Evolutionary conservation across 2,888 invertebrate species (phyloP), one percentile per base, ranked within the genome.

Genomic region (Agapetus fuscipes): DNA sequence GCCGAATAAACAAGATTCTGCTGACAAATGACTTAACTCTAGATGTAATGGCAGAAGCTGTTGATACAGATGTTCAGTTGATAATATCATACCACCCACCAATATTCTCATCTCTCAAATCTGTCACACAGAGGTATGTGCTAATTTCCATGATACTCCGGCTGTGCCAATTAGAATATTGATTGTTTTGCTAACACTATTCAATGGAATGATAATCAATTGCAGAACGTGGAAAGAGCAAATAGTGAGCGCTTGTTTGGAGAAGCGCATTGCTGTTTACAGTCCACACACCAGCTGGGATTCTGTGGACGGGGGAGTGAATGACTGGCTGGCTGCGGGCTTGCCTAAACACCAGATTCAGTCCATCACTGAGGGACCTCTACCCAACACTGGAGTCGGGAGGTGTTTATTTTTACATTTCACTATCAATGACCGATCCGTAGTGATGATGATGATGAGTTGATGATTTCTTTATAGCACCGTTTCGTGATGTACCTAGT

Each of bases 1-100:
- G 60, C 49, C 53, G 60, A 3, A 66, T 90, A 10, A 66, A 63
- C 3, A 79, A 71, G 41, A 74, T 93, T 36, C 56, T 96, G 39
- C 63, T 96, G 25, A 95, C 95, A 2, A 96, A 94, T 61, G 96
- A 96, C 60, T 66, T 96, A 25, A 95, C 94, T 0, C 85, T 89
- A 60, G 76, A 76, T 46, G 94, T 95, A 0, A 74, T 91, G 53
- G 59, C 80, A 14, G 95, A 94, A 65, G 90, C 93, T 1, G 56
- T 85, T 3, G 59, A 66, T 2, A 58, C 71, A 35, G 70, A 76
- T 11, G 75, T 75, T 35, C 80, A 90, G 58, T 64, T 95, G 62
- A 89, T 96, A 39, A 70, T 96, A 39, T 83, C 91, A 0, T 96
- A 96, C 60, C 96, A 96, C 68, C 96, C 96, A n/a, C 91, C 91